Conservation (phyloP, 1,140 invertebrate genomes). For the Bombus impatiens region DNA sequence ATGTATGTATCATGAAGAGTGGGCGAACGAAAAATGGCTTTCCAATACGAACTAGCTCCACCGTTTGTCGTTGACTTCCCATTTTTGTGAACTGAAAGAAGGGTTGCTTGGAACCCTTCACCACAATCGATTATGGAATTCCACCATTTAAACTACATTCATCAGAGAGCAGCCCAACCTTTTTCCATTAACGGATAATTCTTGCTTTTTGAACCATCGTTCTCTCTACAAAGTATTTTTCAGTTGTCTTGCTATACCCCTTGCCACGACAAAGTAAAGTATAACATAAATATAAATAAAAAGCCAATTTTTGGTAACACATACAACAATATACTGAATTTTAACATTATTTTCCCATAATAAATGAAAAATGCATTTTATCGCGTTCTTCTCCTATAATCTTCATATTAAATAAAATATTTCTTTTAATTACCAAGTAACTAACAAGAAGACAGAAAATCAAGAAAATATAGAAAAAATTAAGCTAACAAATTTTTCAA, state of each 20-base stretch:
- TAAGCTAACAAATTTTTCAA: background rate
- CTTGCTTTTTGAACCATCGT: background rate
- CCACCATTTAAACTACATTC: background rate
- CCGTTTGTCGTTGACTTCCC: conserved; percentile 32
- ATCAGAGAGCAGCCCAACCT: background rate
- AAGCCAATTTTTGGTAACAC: too few relatives aligned
- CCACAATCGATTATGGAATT: conserved; percentile 18
- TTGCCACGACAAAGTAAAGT: too few relatives aligned
- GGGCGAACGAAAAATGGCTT: conserved; percentile 54
- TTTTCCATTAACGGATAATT: background rate
- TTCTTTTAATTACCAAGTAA: background rate
- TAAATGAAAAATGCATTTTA: too few relatives aligned
- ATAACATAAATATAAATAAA: background rate
- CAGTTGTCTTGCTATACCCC: too few relatives aligned
- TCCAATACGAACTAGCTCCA: conserved; percentile 42
- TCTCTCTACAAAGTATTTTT: background rate
- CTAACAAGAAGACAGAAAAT: background rate
- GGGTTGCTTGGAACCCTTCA: background rate
- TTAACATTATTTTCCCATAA: too few relatives aligned
- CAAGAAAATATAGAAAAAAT: background rate
- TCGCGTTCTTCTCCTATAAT: too few relatives aligned
- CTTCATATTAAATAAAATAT: too few relatives aligned
- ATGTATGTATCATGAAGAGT: background rate
- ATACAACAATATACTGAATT: too few relatives aligned
- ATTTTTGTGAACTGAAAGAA: conserved; percentile 27